A percentile compares a stretch with the other conserved stretches of the same genome.
phyloP scores from a whole-genome alignment of 2,797 vertebrate species.

The Streptopelia turtur region DNA sequence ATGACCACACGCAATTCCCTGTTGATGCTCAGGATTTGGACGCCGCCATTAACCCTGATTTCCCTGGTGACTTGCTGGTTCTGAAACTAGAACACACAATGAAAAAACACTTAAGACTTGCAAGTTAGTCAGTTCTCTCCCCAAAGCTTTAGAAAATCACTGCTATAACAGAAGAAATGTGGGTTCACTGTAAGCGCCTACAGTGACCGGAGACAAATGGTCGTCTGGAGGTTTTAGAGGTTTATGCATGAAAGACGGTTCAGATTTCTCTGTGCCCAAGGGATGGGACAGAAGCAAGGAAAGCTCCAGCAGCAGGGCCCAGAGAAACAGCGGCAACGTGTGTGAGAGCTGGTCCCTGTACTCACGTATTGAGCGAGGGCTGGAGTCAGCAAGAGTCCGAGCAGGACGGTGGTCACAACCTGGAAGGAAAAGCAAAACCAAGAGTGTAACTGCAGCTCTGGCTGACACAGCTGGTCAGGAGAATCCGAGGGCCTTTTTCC shows the following conservation, averaged over 20 bases:
- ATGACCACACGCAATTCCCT: constrained; percentile 5
- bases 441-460: background rate
- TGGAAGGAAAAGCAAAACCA: constrained; percentile 46
- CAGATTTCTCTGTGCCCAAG: background rate
- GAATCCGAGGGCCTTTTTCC: background rate
- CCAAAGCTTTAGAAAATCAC: background rate
- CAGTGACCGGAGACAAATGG: background rate
- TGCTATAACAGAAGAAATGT: background rate
- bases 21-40: constrained; percentile 63
- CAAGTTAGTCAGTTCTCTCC: too few relatives aligned
- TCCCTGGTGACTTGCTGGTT: background rate
- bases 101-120: background rate
- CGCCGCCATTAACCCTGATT: background rate
- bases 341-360: background rate
- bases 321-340: background rate
- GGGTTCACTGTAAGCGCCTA: background rate
- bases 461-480: background rate
- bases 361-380: constrained; percentile 53
- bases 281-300: background rate
- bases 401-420: constrained; percentile 59
- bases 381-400: constrained; percentile 58
- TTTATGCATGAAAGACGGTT: background rate
- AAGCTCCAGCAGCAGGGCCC: background rate
- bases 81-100: background rate
- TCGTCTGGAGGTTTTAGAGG: background rate